Conservation (phyloP, 2,113 vertebrate genomes). For the Rhinoptilus africanus region DNA sequence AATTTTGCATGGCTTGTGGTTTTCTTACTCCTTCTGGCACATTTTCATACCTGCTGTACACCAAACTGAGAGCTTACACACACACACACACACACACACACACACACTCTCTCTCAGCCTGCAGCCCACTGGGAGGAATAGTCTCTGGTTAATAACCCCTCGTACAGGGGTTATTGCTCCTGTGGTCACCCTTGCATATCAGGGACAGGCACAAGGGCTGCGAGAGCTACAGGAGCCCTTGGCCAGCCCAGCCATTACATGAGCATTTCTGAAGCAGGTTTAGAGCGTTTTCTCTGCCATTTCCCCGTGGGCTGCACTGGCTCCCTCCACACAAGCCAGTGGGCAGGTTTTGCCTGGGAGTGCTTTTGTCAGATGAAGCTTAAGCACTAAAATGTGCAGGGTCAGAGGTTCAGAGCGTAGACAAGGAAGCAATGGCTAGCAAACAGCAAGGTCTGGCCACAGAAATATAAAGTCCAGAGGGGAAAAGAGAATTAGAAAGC, state of each 20-base stretch:
- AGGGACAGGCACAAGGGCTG: background rate
- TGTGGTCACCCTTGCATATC: background rate
- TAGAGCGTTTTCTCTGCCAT: background rate
- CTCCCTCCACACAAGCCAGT: background rate
- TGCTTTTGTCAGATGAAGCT: background rate
- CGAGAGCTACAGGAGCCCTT: background rate
- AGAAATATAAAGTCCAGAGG: background rate
- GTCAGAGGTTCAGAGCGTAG: background rate
- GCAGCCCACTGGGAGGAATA: background rate
- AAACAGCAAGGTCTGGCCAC: background rate
- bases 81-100: background rate
- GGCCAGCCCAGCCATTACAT: background rate
- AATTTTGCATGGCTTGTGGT: background rate
- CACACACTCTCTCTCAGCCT: background rate
- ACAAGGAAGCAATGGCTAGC: background rate
- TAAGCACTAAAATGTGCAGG: background rate
- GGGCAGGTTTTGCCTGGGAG: background rate
- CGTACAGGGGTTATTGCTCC: background rate
- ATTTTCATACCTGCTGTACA: background rate
- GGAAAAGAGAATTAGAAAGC: background rate
- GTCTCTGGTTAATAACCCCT: background rate
- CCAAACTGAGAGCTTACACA: background rate
- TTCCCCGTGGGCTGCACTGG: background rate
- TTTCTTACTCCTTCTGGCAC: background rate
- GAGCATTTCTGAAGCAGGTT: background rate